Conservation (phyloP, 2,113 vertebrate species). For the Dipodomys spectabilis region DNA sequence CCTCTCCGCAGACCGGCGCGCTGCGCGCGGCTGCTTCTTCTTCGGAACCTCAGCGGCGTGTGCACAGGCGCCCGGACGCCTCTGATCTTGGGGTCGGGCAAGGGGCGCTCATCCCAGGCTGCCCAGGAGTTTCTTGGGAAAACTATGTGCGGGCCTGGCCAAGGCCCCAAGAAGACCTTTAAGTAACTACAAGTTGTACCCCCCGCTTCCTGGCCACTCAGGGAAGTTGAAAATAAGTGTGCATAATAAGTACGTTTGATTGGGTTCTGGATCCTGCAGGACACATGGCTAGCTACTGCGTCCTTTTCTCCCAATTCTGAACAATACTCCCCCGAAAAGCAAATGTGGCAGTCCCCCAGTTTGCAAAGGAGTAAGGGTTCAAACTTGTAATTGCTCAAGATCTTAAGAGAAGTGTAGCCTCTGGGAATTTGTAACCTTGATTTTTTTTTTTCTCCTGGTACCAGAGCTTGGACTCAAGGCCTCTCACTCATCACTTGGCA, state of each 20-base stretch:
- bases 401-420: neutral
- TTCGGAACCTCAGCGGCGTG: neutral
- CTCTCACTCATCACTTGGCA: too few relatives aligned
- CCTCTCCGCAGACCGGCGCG: neutral
- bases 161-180: neutral
- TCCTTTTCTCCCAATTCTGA: neutral
- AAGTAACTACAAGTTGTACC: neutral
- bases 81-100: neutral
- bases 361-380: neutral
- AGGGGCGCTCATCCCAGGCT: neutral
- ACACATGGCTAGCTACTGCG: neutral
- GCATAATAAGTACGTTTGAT: neutral
- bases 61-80: neutral
- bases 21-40: neutral
- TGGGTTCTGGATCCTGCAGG: neutral
- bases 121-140: neutral
- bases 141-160: neutral
- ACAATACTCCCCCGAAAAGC: neutral
- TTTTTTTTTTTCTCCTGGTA: neutral
- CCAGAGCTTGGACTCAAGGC: too few relatives aligned
- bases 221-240: slow-evolving; percentile 1
- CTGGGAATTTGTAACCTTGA: neutral
- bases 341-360: too few relatives aligned
- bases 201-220: neutral
- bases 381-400: neutral